Conservation (phyloP, 2,888 invertebrate genomes). For the Mantis religiosa region DNA sequence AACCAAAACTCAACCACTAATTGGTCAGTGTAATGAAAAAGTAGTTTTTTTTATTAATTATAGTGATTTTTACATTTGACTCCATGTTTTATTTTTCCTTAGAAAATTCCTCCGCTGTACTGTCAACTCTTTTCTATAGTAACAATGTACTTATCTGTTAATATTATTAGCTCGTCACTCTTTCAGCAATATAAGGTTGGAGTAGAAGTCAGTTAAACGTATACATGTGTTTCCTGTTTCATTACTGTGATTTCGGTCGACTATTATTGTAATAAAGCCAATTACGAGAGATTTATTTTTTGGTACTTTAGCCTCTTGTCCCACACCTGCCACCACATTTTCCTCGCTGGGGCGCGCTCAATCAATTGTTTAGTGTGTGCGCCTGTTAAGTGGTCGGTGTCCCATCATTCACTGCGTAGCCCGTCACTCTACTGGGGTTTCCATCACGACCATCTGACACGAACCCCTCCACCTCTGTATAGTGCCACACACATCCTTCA, state of each 20-base stretch:
- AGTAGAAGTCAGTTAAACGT: neutral
- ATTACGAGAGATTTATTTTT: neutral
- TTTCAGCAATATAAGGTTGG: no score
- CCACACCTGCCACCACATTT: neutral
- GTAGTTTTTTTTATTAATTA: no score
- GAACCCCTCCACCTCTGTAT: neutral
- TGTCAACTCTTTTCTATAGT: no score
- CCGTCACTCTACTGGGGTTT: neutral
- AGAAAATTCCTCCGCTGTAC: no score
- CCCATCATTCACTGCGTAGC: neutral
- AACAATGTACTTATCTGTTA: no score
- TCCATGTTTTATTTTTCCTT: no score
- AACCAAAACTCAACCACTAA: no score
- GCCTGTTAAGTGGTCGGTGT: neutral
- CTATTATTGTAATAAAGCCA: neutral
- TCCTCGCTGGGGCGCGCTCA: neutral
- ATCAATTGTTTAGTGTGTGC: neutral
- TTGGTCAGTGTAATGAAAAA: no score
- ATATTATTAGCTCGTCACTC: no score
- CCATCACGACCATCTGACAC: neutral
- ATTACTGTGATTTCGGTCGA: neutral
- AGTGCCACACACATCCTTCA: neutral
- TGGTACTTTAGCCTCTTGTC: neutral
- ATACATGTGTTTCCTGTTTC: neutral
- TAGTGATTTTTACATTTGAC: no score